Evolutionary conservation across 1,140 invertebrate species (phyloP).

Genomic region (Aleiodes sp.): DNA sequence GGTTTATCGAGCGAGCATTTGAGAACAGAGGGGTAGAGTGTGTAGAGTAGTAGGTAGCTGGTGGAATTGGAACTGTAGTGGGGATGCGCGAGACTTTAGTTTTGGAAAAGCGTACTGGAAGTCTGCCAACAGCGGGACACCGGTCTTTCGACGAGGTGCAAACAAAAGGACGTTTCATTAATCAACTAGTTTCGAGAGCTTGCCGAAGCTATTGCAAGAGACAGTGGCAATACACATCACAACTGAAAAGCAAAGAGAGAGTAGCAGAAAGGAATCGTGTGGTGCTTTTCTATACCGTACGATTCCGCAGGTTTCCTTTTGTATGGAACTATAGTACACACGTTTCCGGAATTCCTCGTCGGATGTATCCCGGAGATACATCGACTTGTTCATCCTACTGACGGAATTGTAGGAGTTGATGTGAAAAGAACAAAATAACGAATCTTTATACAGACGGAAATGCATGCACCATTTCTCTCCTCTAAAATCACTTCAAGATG

Average conservation of each 20-base stretch:
- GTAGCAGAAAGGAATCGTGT: background rate
- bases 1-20: slow-evolving; percentile 25
- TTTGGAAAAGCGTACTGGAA: slow-evolving; percentile 22
- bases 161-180: slow-evolving; percentile 32
- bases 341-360: background rate
- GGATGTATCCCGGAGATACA: slow-evolving; percentile 1
- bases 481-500: no score
- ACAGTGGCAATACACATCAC: background rate
- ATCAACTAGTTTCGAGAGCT: slow-evolving; percentile 19
- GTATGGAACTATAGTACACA: background rate
- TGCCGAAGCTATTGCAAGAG: background rate
- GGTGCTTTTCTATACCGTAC: background rate
- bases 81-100: slow-evolving; percentile 8
- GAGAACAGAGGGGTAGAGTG: background rate
- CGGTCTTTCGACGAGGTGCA: slow-evolving; percentile 15
- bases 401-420: background rate
- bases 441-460: background rate
- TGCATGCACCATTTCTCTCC: background rate
- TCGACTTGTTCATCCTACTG: background rate
- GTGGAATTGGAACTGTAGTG: no score
- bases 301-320: background rate
- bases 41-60: background rate
- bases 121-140: slow-evolving; percentile 24
- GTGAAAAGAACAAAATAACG: background rate
- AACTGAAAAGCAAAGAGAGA: background rate